phyloP scores from a whole-genome alignment of 2,113 vertebrate genomes.

The Nesogale talazaci region DNA sequence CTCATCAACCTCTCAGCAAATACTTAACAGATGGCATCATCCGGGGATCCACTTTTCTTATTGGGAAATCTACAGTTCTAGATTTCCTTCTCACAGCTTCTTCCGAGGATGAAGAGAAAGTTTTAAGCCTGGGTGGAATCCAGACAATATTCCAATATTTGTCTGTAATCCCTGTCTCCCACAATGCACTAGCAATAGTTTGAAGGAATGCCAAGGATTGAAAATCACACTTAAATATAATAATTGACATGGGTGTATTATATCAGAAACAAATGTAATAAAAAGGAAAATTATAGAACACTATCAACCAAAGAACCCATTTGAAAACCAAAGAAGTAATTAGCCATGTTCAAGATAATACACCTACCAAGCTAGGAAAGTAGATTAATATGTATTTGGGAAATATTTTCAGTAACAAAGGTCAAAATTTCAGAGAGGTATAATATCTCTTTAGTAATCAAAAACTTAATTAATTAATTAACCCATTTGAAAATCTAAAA shows the following conservation, averaged over 20 bases:
- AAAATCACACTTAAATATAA: background rate
- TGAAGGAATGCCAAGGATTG: background rate
- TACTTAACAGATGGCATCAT: background rate
- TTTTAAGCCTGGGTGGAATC: background rate
- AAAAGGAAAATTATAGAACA: no score
- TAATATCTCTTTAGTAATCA: slow-evolving; percentile 18
- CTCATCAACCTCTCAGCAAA: background rate
- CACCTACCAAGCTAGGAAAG: slow-evolving; percentile 33
- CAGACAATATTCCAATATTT: background rate
- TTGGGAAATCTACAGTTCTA: background rate
- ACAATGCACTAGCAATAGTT: background rate
- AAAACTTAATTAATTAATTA: slow-evolving; percentile 43
- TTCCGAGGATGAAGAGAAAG: background rate
- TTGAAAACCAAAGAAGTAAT: slow-evolving; percentile 60
- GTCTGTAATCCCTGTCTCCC: background rate
- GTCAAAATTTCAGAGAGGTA: slow-evolving; percentile 40
- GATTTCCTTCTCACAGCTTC: background rate
- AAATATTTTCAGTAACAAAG: slow-evolving; percentile 54
- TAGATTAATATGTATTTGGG: slow-evolving; percentile 47
- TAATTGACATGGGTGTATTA: background rate
- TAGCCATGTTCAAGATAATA: slow-evolving; percentile 22
- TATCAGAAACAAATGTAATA: no score
- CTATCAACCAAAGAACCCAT: no score
- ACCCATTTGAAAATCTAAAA: no score
- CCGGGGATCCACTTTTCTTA: background rate